Evolutionary conservation across 2,113 vertebrate genomes (phyloP).

Genomic region (Puffinus mauretanicus): DNA sequence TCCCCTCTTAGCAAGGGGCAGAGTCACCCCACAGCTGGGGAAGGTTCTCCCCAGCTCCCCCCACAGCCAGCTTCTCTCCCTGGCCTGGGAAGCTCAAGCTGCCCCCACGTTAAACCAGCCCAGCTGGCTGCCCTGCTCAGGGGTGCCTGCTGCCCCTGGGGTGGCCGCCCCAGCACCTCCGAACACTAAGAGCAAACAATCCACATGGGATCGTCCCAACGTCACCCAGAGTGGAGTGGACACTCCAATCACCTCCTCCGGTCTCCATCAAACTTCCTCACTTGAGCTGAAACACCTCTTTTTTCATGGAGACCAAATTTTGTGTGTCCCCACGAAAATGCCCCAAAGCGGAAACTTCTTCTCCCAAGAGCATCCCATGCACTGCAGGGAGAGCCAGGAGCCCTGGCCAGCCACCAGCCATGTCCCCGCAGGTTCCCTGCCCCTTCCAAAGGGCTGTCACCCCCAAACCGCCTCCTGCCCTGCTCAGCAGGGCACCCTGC

Average conservation of each 20-base stretch:
- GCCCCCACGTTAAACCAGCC: accelerated
- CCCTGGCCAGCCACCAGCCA: neutral
- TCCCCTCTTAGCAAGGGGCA: neutral
- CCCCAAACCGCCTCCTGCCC: neutral
- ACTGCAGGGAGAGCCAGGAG: neutral
- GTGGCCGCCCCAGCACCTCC: accelerated
- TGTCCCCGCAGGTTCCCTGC: neutral
- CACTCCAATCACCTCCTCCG: neutral
- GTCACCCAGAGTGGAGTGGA: neutral
- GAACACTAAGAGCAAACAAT: neutral
- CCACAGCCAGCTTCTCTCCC: neutral
- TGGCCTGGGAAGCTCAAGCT: neutral
- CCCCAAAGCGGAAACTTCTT: neutral
- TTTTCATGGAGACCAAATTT: neutral
- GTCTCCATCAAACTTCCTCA: neutral
- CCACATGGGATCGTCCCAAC: accelerated
- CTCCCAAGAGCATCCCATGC: neutral
- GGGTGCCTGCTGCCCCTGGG: accelerated
- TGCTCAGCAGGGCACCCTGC: neutral
- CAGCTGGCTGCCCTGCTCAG: neutral
- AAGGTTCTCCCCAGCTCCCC: neutral
- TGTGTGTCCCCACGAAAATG: neutral
- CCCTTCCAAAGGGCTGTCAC: neutral
- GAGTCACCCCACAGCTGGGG: neutral
- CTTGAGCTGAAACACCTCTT: neutral